A percentile compares a stretch with the other conserved stretches of the same genome.
Conservation (phyloP, 2,888 invertebrate genomes). For the Petrolisthes cinctipes region DNA sequence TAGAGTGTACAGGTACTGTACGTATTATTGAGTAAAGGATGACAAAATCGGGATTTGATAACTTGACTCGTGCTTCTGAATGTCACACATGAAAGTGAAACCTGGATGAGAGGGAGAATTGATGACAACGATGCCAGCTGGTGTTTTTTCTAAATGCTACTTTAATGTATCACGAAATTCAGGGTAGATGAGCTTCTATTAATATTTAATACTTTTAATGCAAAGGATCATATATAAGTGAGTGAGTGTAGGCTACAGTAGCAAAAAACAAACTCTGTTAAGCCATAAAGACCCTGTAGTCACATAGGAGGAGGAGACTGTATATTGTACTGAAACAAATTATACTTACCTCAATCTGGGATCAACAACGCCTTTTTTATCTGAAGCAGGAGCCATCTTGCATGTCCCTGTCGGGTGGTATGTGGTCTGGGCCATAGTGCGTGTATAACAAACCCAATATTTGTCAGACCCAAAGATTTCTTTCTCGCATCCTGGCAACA, state of each 20-base stretch:
- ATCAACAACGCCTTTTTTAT: slow-evolving; percentile 82
- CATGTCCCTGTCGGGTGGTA: slow-evolving; percentile 80
- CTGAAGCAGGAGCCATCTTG: slow-evolving; percentile 80
- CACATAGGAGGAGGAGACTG: neutral
- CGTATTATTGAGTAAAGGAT: too few species aligned
- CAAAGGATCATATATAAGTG: too few species aligned
- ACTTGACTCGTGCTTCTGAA: too few species aligned
- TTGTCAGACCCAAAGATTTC: slow-evolving; percentile 29
- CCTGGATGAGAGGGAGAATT: too few species aligned
- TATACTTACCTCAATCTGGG: slow-evolving; percentile 73
- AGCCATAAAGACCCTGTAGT: neutral
- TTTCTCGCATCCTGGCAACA: slow-evolving; percentile 39
- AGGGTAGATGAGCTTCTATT: too few species aligned
- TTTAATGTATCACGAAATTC: too few species aligned
- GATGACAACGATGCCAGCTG: too few species aligned
- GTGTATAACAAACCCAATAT: slow-evolving; percentile 56
- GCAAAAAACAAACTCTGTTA: too few species aligned
- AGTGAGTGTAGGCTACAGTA: neutral
- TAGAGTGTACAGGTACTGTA: too few species aligned
- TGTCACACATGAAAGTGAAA: too few species aligned
- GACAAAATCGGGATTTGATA: too few species aligned
- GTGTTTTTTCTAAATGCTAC: too few species aligned
- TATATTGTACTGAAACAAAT: neutral
- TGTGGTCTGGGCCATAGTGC: slow-evolving; percentile 72
- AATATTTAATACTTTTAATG: neutral